Percentiles rank a stretch among this genome's conserved stretches.
phyloP scores from a whole-genome alignment of 1,140 invertebrate genomes.

The Pseudomyrmex pallidus region DNA sequence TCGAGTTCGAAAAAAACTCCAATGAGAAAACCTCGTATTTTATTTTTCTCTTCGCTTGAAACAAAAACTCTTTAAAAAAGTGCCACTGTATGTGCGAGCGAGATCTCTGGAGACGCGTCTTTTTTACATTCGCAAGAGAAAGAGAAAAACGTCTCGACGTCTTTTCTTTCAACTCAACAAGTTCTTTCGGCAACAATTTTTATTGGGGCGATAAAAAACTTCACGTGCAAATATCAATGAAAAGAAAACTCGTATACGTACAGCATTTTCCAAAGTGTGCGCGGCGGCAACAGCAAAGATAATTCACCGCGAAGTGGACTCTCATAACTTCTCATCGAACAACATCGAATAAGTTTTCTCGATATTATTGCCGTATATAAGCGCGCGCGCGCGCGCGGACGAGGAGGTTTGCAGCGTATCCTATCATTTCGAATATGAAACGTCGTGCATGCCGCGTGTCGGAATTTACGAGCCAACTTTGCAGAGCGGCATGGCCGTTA shows the following conservation, averaged over 20 bases:
- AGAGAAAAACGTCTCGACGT: no score
- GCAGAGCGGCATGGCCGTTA: slow-evolving; percentile 45
- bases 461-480: slow-evolving; percentile 57
- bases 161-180: not conserved
- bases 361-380: slow-evolving; percentile 40
- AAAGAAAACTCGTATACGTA: not conserved
- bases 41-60: not conserved
- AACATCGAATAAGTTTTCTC: slow-evolving; percentile 41
- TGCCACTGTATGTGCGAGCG: no score
- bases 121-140: no score
- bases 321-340: slow-evolving; percentile 33
- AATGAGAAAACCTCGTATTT: not conserved
- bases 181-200: not conserved
- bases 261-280: slow-evolving; percentile 5
- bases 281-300: slow-evolving; percentile 20
- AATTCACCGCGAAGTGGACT: slow-evolving; percentile 46
- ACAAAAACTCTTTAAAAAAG: not conserved
- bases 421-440: slow-evolving; percentile 52
- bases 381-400: not conserved
- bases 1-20: not conserved
- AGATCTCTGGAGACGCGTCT: no score
- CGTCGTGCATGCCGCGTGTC: slow-evolving; percentile 43
- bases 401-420: slow-evolving; percentile 20
- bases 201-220: slow-evolving; percentile 32
- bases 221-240: not conserved